Base-by-base conservation (phyloP, 2,797 vertebrate genomes). In the Gadopsis marmoratus region DNA sequence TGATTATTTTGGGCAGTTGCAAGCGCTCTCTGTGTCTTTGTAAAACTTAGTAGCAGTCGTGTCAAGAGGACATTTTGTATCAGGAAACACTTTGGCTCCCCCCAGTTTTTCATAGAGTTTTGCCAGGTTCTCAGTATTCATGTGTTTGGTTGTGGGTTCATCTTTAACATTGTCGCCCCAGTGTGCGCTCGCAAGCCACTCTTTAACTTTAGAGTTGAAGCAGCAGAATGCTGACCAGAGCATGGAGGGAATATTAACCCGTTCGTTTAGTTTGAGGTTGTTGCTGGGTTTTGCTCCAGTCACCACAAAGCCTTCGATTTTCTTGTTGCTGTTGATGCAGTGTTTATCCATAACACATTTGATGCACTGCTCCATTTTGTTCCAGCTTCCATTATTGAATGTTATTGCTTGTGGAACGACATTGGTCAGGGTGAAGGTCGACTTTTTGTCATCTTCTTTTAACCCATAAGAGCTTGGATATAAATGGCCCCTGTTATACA, bases 371-470 rank as follows among this genome's bases (percentile, higher is more conserved):
- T 90, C 86, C 86, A 89, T 88, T 1, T 0, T 65, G 11, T 0
- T 51, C 89, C 89, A 91, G 60, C 73, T 84, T 31, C 79, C 62
- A 0, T 12, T 0, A 29, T 88, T 84, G 45, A 84, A 88, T 0
- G 19, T 10, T 4, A 0, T 3, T 4, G 26, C 81, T 23, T 88
- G 84, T 21, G 84, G 89, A 45, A 91, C 86, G 4, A 60, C 2
- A 58, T 90, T 87, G 58, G 89, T 90, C 60, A 88, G 56, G 21
- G 84, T 92, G 70, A 89, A 91, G 2, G 92, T 89, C 17, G 92
- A 87, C 1, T 26, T 0, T 66, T 85, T 73, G 37, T 78, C 79
- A 0, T 10, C 5, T 39, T 4, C 3, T 1, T 5, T 37, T 14
- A 35, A 61, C 0, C 33, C 76, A 5, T 86, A 64, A 21, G 31